Percentiles rank a stretch among this genome's conserved stretches.
phyloP scores from a whole-genome alignment of 1,140 invertebrate species.

The Cyrtorhinus lividipennis region DNA sequence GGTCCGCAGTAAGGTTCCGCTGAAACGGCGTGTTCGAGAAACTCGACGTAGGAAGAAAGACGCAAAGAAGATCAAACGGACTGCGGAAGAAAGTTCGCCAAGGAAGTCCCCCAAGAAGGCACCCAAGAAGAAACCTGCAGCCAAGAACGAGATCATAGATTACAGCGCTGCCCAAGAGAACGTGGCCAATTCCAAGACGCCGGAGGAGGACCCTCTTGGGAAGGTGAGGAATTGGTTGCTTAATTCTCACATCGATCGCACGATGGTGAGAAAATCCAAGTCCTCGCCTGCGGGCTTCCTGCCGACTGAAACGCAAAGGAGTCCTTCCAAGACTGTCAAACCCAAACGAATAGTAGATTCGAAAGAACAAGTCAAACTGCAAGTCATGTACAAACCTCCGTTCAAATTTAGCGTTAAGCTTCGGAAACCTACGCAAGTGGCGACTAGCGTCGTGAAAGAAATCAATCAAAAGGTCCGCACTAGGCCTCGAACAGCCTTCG shows the following conservation, averaged over 20 bases:
- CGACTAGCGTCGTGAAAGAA: conserved; percentile 24
- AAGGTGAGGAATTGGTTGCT: conserved; percentile 74
- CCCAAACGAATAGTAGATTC: conserved; percentile 21
- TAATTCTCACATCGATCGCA: conserved; percentile 40
- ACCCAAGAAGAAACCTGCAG: conserved; percentile 15
- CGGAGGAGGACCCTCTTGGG: conserved; percentile 52
- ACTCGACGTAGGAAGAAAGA: conserved; percentile 13
- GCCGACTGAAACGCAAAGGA: conserved; percentile 13
- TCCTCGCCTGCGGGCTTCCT: conserved; percentile 47
- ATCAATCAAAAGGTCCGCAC: conserved; percentile 22
- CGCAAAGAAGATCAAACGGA: conserved; percentile 14
- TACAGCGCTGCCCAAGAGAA: conserved; percentile 41
- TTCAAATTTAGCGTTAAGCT: conserved; percentile 70
- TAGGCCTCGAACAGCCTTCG: conserved; percentile 18
- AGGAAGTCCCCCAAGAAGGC: conserved; percentile 20
- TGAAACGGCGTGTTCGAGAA: conserved; percentile 57
- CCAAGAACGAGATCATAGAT: conserved; percentile 58
- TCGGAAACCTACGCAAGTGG: conserved; percentile 30
- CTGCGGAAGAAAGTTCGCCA: conserved; percentile 12
- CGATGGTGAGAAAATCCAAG: conserved; percentile 45
- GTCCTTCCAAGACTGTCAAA: conserved; percentile 11
- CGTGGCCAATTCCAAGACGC: conserved; percentile 24
- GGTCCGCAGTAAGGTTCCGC: conserved; percentile 53
- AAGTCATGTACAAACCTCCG: conserved; percentile 71
- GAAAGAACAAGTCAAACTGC: conserved; percentile 52